Conservation (phyloP, 2,888 invertebrate species). For the Cactoblastis cactorum region DNA sequence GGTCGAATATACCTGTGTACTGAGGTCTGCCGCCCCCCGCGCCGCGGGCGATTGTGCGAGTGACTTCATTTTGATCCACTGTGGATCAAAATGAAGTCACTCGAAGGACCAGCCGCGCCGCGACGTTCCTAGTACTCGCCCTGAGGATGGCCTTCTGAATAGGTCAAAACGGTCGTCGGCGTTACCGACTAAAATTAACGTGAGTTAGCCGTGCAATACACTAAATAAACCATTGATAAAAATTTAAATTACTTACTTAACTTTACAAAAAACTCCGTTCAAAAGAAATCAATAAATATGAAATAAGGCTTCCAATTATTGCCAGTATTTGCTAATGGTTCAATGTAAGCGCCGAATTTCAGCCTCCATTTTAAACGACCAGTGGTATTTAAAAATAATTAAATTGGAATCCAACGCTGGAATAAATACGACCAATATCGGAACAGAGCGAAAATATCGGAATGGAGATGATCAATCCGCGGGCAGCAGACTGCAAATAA, state of each 20-base stretch:
- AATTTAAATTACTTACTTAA: not conserved
- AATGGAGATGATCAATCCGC: not conserved
- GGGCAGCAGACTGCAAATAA: not conserved
- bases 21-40: too few species aligned
- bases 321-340: not conserved
- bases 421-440: constrained; percentile 2
- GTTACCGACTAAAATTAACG: too few species aligned
- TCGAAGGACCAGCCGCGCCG: too few species aligned
- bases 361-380: not conserved
- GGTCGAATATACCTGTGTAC: not conserved
- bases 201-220: too few species aligned
- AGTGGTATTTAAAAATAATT: constrained; percentile 4
- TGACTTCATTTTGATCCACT: too few species aligned
- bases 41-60: too few species aligned
- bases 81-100: too few species aligned
- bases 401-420: not conserved
- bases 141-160: too few species aligned
- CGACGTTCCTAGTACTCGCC: too few species aligned
- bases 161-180: too few species aligned
- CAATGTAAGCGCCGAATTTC: not conserved
- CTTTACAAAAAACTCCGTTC: not conserved
- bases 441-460: not conserved
- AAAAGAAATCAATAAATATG: not conserved
- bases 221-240: too few species aligned
- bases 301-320: not conserved